Evolutionary conservation across 1,140 invertebrate genomes (phyloP).

Genomic region (Aphaenogaster rudis): DNA sequence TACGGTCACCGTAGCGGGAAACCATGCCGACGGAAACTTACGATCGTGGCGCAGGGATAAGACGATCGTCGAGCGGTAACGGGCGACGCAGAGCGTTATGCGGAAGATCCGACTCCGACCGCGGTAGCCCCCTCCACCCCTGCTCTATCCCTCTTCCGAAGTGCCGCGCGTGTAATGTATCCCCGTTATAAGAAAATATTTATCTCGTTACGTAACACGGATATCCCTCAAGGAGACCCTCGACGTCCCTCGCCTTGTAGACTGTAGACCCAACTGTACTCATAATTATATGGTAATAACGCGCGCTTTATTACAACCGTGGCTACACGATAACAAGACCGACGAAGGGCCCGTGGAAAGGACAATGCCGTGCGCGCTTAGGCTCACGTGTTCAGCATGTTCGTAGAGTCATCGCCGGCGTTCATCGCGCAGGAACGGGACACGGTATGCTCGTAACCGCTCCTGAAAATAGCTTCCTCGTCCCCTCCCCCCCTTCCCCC

Average conservation of each 20-base stretch:
- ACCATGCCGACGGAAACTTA: constrained; percentile 45
- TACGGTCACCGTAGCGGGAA: constrained; percentile 55
- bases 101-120: constrained; percentile 37
- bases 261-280: constrained; percentile 52
- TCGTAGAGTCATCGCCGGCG: constrained; percentile 46
- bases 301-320: constrained; percentile 71
- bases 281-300: constrained; percentile 77
- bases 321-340: constrained; percentile 71
- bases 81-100: constrained; percentile 30
- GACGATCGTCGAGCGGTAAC: constrained; percentile 30
- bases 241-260: constrained; percentile 34
- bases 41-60: constrained; percentile 45
- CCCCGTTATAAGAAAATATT: constrained; percentile 67
- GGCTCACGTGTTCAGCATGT: constrained; percentile 51
- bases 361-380: constrained; percentile 64
- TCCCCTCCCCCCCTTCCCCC: neutral
- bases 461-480: constrained; percentile 32
- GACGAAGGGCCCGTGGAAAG: constrained; percentile 66
- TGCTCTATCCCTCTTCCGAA: neutral
- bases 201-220: constrained; percentile 64
- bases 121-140: neutral
- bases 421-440: constrained; percentile 57
- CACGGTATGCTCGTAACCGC: constrained; percentile 35
- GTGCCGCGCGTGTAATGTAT: constrained; percentile 23
- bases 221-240: constrained; percentile 3